These are phyloP conservation scores for Hymenopus coronatus DNA, from an alignment of 2,888 invertebrate species.

Conservation along the genomic window DNA sequence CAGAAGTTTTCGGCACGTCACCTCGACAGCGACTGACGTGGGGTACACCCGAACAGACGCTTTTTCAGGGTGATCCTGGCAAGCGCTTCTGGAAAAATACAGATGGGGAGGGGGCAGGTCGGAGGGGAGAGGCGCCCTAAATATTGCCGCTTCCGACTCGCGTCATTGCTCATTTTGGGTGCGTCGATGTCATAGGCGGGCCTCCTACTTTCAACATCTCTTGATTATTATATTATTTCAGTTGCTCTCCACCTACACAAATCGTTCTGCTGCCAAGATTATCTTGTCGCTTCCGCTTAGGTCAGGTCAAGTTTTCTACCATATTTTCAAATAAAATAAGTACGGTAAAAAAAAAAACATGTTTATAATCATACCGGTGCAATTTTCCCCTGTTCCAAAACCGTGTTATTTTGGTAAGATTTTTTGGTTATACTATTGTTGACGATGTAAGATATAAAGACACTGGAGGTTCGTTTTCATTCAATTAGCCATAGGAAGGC, in stretches of 20 bases:
- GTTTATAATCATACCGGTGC: no score
- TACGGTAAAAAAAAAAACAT: no score
- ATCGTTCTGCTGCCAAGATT: not conserved
- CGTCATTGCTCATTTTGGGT: not conserved
- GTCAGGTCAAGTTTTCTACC: not conserved
- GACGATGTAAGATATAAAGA: no score
- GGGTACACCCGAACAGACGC: slow-evolving; percentile 4
- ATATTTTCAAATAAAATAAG: no score
- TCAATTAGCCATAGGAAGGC: no score
- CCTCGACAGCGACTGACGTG: slow-evolving; percentile 1
- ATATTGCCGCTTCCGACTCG: not conserved
- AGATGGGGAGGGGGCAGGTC: not conserved
- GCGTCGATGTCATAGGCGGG: not conserved
- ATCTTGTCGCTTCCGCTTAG: not conserved
- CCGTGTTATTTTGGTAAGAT: no score
- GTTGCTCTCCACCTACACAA: no score
- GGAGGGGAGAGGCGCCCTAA: not conserved
- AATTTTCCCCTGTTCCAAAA: no score
- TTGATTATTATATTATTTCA: no score
- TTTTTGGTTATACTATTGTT: no score
- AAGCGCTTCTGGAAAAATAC: slow-evolving; percentile 14
- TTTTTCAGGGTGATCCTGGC: slow-evolving; percentile 14
- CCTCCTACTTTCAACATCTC: not conserved
- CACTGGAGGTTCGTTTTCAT: no score
- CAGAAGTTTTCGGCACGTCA: not conserved